Evolutionary conservation across 2,888 invertebrate genomes (phyloP), one percentile per base, ranked within the genome.

Genomic region (Agrotis ipsilon): DNA sequence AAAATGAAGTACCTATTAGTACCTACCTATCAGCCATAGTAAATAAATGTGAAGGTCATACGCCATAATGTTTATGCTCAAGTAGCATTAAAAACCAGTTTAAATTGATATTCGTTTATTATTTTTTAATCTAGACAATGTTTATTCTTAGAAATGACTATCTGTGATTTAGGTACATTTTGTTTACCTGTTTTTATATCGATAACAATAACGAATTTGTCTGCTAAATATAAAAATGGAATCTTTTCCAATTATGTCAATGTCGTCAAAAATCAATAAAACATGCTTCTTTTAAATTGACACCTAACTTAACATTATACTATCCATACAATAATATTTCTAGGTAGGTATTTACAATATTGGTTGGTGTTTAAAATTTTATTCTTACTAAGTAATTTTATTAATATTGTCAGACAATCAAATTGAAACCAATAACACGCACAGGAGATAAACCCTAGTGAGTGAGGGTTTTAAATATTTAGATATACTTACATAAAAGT

Each of bases 121-220:
- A 61, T 69, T 76, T 78, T 65, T 72, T 65, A 49, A 68, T 65
- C 61, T 79, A 79, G 61, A 70, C 61, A 76, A 67, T 74, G 60
- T 79, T 70, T 78, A 79, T 79, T 79, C 60, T 72, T 72, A 76
- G 76, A 73, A 68, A 72, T 80, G 81, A 78, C 78, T 78, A 66
- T 68, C 45, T 58, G 64, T 72, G 24, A 18, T 73, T 14, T 45
- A 7, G 6, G 16, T 63, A 62, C 45, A 43, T 54, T 46, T n/a
- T 43, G 32, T 39, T 2, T 54, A 58, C 48, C 18, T 51, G 48
- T 57, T 52, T 58, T 58, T 39, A 32, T 54, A 32, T 11, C 27
- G 13, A 54, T 48, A 19, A 59, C 7, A 73, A 48, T 27, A 62
- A n/a, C 19, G 9, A 18, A 13, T 51, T 72, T 32, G 14, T 46